Conservation (phyloP, 2,113 vertebrate species). For the Lamprologus speciosus region DNA sequence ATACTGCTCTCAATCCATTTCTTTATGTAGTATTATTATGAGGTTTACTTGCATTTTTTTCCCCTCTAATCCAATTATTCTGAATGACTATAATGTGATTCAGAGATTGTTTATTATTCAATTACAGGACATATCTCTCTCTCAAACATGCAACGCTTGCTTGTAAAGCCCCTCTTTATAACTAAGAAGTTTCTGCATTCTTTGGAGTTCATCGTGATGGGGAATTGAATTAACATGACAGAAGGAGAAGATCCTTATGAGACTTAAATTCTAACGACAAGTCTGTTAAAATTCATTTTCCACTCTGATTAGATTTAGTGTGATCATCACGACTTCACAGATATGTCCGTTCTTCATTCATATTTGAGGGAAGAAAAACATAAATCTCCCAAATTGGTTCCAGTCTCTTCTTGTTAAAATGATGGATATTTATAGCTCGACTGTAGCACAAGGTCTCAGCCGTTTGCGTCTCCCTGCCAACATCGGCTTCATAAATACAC, state of each 20-base stretch:
- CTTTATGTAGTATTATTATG: conserved; percentile 68
- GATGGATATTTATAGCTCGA: conserved; percentile 62
- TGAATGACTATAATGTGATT: conserved; percentile 65
- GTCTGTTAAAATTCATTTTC: conserved; percentile 74
- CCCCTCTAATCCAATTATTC: conserved; percentile 61
- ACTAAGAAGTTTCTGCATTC: conserved; percentile 52
- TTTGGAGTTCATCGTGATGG: conserved; percentile 44
- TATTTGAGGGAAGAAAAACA: conserved; percentile 61
- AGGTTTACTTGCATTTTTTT: conserved; percentile 58
- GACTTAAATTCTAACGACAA: conserved; percentile 65
- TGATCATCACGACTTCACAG: conserved; percentile 56
- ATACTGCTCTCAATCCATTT: conserved; percentile 66
- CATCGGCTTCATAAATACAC: conserved; percentile 18
- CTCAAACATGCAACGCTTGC: conserved; percentile 45
- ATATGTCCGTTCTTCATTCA: conserved; percentile 65
- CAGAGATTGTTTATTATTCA: conserved; percentile 70
- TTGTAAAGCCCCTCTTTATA: conserved; percentile 58
- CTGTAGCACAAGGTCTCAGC: conserved; percentile 15
- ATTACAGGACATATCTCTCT: conserved; percentile 55
- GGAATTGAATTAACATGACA: conserved; percentile 69
- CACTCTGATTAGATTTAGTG: conserved; percentile 65
- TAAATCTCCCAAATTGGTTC: conserved; percentile 69
- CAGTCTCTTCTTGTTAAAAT: conserved; percentile 65
- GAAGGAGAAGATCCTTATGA: conserved; percentile 54
- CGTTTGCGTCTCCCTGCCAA: conserved; percentile 2